Evolutionary conservation across 2,113 vertebrate species (phyloP).

Genomic region (Cercopithecus mona): DNA sequence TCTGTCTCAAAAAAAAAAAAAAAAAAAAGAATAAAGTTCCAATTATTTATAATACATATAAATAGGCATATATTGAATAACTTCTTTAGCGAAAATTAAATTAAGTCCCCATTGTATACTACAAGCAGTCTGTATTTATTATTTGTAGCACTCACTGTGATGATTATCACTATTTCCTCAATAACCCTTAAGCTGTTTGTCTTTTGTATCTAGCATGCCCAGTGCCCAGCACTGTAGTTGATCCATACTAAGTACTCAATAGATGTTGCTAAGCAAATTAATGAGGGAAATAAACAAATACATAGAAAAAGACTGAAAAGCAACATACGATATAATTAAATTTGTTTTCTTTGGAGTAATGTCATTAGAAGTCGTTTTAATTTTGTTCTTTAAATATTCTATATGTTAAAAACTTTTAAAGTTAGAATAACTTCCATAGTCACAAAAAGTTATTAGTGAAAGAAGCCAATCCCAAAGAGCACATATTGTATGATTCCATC

Average conservation of each 20-base stretch:
- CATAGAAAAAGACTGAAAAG: background rate
- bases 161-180: background rate
- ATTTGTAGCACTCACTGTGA: background rate
- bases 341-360: background rate
- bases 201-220: background rate
- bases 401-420: slow-evolving; percentile 10
- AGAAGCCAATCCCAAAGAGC: background rate
- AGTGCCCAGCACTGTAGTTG: background rate
- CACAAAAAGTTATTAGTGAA: slow-evolving; percentile 31
- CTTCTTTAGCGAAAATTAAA: background rate
- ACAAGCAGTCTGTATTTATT: background rate
- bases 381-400: slow-evolving; percentile 5
- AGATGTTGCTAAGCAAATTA: background rate
- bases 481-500: background rate
- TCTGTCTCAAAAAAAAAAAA: too few relatives aligned
- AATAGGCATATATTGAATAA: background rate
- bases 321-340: background rate
- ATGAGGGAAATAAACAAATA: background rate
- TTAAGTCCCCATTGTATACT: background rate
- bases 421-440: background rate
- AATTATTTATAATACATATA: background rate
- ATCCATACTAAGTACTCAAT: background rate
- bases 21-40: background rate
- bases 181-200: background rate
- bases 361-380: background rate